Evolutionary conservation across 2,797 vertebrate genomes (phyloP).

Genomic region (Dallia pectoralis): DNA sequence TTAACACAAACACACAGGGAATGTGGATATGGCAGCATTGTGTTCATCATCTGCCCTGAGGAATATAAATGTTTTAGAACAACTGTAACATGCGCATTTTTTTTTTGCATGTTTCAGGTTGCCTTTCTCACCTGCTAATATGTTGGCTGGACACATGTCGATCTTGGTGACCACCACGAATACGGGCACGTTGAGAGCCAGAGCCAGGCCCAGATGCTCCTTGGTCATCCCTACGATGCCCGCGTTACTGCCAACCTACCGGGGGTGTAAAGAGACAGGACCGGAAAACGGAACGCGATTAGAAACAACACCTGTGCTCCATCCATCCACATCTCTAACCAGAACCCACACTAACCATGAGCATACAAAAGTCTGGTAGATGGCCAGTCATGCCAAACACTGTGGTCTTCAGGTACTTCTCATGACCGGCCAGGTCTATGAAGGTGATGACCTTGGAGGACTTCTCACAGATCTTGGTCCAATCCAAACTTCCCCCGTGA

Average conservation of each 20-base stretch:
- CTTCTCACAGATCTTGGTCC: slow-evolving; percentile 87
- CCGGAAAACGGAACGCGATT: too few relatives aligned
- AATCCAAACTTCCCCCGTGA: slow-evolving; percentile 84
- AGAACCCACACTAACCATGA: slow-evolving; percentile 74
- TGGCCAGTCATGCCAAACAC: slow-evolving; percentile 89
- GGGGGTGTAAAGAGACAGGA: too few relatives aligned
- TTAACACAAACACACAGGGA: neutral
- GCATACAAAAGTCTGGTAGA: slow-evolving; percentile 88
- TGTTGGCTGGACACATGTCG: slow-evolving; percentile 88
- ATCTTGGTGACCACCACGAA: slow-evolving; percentile 90
- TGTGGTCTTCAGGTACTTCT: slow-evolving; percentile 88
- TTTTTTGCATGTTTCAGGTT: neutral
- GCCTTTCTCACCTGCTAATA: slow-evolving; percentile 80
- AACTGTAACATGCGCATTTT: neutral
- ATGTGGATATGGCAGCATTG: neutral
- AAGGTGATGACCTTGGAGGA: slow-evolving; percentile 88
- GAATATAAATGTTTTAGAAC: neutral
- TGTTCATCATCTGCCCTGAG: too few relatives aligned
- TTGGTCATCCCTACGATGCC: slow-evolving; percentile 90
- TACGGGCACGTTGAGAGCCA: slow-evolving; percentile 85
- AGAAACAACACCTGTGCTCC: too few relatives aligned
- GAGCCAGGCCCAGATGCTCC: slow-evolving; percentile 83
- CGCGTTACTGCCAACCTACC: slow-evolving; percentile 85
- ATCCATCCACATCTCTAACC: neutral
- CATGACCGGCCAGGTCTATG: slow-evolving; percentile 85